Conservation (phyloP, 2,113 vertebrate genomes). For the human region GRCh38 chr4:29961001-29961500, state of each 20-base stretch:
- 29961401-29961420: too few relatives aligned
- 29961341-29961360: neutral
- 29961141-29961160: neutral
- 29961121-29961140: neutral
- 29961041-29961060: neutral
- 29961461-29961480: too few relatives aligned
- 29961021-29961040: neutral
- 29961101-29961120: neutral
- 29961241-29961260: neutral
- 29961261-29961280: neutral
- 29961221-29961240: neutral
- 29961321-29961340: neutral
- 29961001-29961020: neutral
- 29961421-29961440: too few relatives aligned
- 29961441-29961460: too few relatives aligned
- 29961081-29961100: neutral
- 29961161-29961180: neutral
- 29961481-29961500: too few relatives aligned
- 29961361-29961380: too few relatives aligned
- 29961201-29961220: neutral
- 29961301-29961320: neutral
- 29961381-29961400: too few relatives aligned
- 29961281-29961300: neutral
- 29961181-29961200: neutral
- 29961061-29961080: neutral